Percentiles rank a stretch among this genome's conserved stretches.
Conservation (phyloP, 2,113 vertebrate species). For the Phylloscopus trochiloides region DNA sequence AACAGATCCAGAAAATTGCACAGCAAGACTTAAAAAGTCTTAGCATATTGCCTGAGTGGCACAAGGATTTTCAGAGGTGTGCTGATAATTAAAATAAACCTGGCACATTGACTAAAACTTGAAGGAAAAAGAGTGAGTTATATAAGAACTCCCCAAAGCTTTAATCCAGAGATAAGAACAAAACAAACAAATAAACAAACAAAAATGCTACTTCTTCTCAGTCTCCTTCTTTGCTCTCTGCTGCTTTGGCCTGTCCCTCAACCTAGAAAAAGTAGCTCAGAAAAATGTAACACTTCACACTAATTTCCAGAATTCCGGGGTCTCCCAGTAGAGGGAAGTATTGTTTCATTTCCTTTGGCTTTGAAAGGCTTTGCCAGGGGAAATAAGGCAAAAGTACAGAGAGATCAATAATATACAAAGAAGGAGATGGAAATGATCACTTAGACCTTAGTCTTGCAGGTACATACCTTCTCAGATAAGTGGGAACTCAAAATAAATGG, state of each 20-base stretch:
- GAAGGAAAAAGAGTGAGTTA: not conserved
- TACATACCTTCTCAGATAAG: not conserved
- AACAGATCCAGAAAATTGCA: not conserved
- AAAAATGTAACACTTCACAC: not conserved
- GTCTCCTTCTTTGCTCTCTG: not conserved
- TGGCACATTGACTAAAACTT: not conserved
- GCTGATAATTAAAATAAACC: not conserved
- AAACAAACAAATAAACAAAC: not conserved
- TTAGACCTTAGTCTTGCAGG: not conserved
- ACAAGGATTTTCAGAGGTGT: not conserved
- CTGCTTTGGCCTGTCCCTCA: not conserved
- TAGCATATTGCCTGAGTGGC: not conserved
- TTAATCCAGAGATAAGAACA: not conserved
- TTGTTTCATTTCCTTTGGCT: constrained; percentile 54
- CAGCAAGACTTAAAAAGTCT: not conserved
- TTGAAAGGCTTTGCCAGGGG: not conserved
- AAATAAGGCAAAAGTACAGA: not conserved
- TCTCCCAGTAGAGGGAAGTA: constrained; percentile 71
- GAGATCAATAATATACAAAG: not conserved
- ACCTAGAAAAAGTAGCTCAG: not conserved
- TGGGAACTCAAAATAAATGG: not conserved
- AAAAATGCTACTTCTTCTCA: not conserved
- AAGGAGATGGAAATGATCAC: not conserved
- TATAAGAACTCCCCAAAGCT: not conserved
- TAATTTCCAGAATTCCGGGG: not conserved